Evolutionary conservation across 2,888 invertebrate genomes (phyloP), one percentile per base, ranked within the genome.

Genomic region (Merodon equestris): DNA sequence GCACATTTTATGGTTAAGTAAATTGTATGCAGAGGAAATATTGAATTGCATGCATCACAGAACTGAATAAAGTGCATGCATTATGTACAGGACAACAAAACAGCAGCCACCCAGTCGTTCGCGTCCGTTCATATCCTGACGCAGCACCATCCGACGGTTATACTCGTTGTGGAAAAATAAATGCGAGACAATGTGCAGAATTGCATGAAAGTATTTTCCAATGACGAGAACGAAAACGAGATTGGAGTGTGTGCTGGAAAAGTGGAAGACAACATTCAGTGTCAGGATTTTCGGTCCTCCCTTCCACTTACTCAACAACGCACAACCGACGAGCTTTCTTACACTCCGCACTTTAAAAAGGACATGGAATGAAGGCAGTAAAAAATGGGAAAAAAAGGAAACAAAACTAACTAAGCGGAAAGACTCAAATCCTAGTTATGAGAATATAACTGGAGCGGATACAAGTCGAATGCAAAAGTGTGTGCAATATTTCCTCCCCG

Each of bases 31-130:
- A 74, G 64, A 68, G 63, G 74, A 79, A 79, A 79, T 79, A 79
- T 79, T 74, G 74, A 79, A 79, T 74, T 73, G 79, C 79, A 81
- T 75, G 81, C 81, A 81, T 75, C 75, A 66, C 70, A 66, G 71
- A 56, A 71, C 70, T 70, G 60, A 70, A 75, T 71, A 81, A 81
- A 81, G 75, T 81, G 75, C 81, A 71, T 63, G 74, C 70, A 73
- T 54, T 50, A 36, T 63, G 54, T 51, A 70, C 36, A 36, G 10
- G 54, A 34, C 38, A 48, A 40, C 42, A n/a, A 17, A n/a, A 18
- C 38, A 27, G 14, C 10, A 18, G 17, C 38, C 10, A n/a, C n/a
- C n/a, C n/a, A n/a, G n/a, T n/a, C n/a, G n/a, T n/a, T n/a, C n/a
- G 34, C 56, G 14, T 7, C 12, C 27, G 12, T 13, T 4, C 53